Evolutionary conservation across 1,140 invertebrate genomes (phyloP).

Genomic region (Trachymyrmex cornetzi): DNA sequence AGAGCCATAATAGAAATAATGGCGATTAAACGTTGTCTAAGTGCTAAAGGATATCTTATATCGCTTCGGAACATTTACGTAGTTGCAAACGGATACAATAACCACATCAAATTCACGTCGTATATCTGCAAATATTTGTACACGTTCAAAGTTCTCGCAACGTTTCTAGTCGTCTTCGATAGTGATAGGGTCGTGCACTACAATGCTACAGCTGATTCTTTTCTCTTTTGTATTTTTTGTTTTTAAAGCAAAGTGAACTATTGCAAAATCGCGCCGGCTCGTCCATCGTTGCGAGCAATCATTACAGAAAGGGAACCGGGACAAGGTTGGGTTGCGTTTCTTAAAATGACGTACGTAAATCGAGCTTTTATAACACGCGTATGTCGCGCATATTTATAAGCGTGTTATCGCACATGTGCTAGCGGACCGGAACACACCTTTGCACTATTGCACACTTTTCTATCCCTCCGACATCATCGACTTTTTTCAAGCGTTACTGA

Average conservation of each 20-base stretch:
- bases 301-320: conserved; percentile 54
- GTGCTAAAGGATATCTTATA: background rate
- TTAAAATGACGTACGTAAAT: conserved; percentile 64
- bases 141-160: too few relatives aligned
- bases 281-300: conserved; percentile 28
- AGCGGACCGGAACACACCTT: background rate
- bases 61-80: background rate
- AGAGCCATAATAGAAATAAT: background rate
- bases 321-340: conserved; percentile 62
- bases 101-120: background rate
- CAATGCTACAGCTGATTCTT: conserved; percentile 29
- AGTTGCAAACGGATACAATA: background rate
- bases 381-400: conserved; percentile 49
- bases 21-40: background rate
- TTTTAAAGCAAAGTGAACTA: conserved; percentile 49
- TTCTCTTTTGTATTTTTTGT: conserved; percentile 11
- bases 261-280: conserved; percentile 63
- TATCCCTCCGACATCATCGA: background rate
- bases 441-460: background rate
- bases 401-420: conserved; percentile 9
- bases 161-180: background rate
- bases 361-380: conserved; percentile 52
- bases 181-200: background rate
- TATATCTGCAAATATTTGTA: background rate
- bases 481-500: background rate